Evolutionary conservation across 2,888 invertebrate species (phyloP), one percentile per base, ranked within the genome.

Genomic region (Nomada fucata): DNA sequence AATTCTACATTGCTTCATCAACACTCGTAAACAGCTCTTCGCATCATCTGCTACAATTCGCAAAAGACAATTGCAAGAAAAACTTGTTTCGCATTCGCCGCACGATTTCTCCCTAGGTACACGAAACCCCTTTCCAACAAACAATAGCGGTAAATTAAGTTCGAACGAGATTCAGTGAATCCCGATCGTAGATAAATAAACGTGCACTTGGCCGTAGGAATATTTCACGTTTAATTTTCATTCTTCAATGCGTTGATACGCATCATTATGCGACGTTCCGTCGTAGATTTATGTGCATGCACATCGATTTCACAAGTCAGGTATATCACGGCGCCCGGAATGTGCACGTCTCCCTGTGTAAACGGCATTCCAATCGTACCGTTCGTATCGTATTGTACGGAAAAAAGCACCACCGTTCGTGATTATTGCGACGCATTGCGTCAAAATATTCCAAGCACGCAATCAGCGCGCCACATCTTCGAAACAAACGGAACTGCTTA

Each of bases 341-440:
- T 79, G 67, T 64, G 53, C 47, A 59, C 68, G 63, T 60, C 74
- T 64, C 53, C 50, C 61, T 75, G 47, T 59, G 55, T 68, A 80
- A 85, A 76, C 77, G 80, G 67, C 76, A 83, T 86, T 80, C 85
- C 85, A 73, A 85, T 85, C 73, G 29, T 76, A 26, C 61, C 63
- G 71, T 57, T 47, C 52, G 61, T 71, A 52, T 72, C 71, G 23
- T 55, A 23, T 68, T 61, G 15, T 42, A 23, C 29, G 50, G 42
- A 52, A 36, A 65, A 73, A 81, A 15, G 69, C 57, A 50, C 55
- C 47, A 53, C n/a, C 10, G 11, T 13, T 42, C 57, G 20, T 26
- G n/a, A 61, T 26, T 69, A 55, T 47, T 44, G 13, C 26, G 36
- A 15, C 47, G 47, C 13, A 11, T 15, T 47, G 47, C 47, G 47